These are phyloP conservation scores for Anthopleura sola DNA, from an alignment of 64 coral and sea anemone genomes.

Conservation along the genomic window DNA sequence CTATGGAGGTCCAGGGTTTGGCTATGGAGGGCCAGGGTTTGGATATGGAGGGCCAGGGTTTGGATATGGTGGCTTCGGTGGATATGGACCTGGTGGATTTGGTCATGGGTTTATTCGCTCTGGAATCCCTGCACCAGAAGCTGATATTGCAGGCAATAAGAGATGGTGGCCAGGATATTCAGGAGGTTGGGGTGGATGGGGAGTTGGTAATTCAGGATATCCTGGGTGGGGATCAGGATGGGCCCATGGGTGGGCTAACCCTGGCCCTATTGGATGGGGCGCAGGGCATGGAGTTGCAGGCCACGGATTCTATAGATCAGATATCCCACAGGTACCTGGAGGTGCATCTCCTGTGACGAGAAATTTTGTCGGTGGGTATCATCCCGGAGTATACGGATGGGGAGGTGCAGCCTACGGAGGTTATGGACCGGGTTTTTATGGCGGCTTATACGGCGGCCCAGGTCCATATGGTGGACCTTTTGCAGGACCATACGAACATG, in stretches of 20 bases:
- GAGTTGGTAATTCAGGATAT: conserved; percentile 69
- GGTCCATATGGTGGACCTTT: neutral
- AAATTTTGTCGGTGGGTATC: conserved; percentile 55
- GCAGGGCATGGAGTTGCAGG: conserved; percentile 28
- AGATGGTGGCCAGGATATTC: conserved; percentile 92
- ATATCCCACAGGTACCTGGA: conserved; percentile 27
- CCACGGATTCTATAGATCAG: conserved; percentile 39
- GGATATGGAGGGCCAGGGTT: neutral
- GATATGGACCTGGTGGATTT: conserved; percentile 15
- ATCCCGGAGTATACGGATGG: conserved; percentile 84
- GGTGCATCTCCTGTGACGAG: neutral
- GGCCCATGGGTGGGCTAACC: conserved; percentile 18
- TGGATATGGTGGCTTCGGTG: conserved; percentile 33
- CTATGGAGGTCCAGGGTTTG: neutral
- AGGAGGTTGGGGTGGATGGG: conserved; percentile 92
- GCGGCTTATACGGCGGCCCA: neutral
- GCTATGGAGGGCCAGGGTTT: conserved; percentile 26
- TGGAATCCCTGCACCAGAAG: neutral
- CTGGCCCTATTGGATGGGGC: conserved; percentile 7
- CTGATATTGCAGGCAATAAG: conserved; percentile 24
- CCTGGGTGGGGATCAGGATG: conserved; percentile 69
- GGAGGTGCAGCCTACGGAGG: conserved; percentile 64
- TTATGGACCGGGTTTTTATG: conserved; percentile 22
- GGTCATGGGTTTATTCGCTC: conserved; percentile 17
- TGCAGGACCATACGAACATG: neutral